Evolutionary conservation across 2,888 invertebrate genomes (phyloP).

Genomic region (Euzophera pinguis): DNA sequence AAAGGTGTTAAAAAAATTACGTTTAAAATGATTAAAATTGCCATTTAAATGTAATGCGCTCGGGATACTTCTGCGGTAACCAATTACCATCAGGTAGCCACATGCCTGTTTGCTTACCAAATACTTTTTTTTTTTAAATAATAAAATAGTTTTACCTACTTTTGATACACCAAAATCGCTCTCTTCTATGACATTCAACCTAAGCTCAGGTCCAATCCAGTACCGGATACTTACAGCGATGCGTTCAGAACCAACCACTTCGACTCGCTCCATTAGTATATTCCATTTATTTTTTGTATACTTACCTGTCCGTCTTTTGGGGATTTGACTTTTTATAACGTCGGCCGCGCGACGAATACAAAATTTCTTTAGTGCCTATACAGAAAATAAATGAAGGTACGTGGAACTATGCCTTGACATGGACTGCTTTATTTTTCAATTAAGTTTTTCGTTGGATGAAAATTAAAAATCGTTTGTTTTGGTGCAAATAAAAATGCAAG

Average conservation of each 20-base stretch:
- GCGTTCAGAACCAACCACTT: slow-evolving; percentile 56
- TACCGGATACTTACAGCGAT: slow-evolving; percentile 44
- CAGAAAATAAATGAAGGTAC: slow-evolving; percentile 71
- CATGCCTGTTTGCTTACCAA: no score
- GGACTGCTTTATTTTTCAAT: slow-evolving; percentile 61
- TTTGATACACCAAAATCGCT: background rate
- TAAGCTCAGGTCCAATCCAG: background rate
- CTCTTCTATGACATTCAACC: background rate
- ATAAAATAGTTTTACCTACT: no score
- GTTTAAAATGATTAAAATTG: no score
- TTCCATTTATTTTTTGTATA: slow-evolving; percentile 80
- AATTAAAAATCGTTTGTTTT: background rate
- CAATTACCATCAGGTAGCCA: no score
- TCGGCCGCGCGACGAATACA: slow-evolving; percentile 73
- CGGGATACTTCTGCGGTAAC: no score
- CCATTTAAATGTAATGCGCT: no score
- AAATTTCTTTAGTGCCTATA: slow-evolving; percentile 70
- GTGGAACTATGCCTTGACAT: slow-evolving; percentile 53
- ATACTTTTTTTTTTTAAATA: no score
- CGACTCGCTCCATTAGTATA: slow-evolving; percentile 77
- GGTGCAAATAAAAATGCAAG: no score
- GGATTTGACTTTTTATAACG: slow-evolving; percentile 72
- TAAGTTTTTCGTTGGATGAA: slow-evolving; percentile 39
- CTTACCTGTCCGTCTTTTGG: slow-evolving; percentile 77
- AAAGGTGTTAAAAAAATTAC: no score